phyloP scores from a whole-genome alignment of 1,140 invertebrate genomes.

The Tetramorium simillimum region DNA sequence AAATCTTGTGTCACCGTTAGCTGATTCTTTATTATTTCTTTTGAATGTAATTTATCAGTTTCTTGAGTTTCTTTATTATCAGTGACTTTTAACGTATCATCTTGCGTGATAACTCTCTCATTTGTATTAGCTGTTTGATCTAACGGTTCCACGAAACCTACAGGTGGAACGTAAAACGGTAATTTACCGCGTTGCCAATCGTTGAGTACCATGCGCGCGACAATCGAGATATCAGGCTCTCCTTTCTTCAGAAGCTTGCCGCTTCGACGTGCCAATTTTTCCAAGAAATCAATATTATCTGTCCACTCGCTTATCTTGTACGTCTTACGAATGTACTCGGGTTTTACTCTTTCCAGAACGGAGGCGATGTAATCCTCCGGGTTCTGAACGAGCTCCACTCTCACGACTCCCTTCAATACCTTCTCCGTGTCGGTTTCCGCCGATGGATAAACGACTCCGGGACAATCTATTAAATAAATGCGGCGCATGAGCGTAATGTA shows the following conservation, averaged over 20 bases:
- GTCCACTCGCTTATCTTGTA: slow-evolving; percentile 95
- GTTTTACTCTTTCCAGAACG: slow-evolving; percentile 95
- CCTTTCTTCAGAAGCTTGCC: slow-evolving; percentile 98
- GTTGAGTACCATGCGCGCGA: slow-evolving; percentile 98
- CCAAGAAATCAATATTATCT: slow-evolving; percentile 95
- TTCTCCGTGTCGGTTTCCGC: slow-evolving; percentile 97
- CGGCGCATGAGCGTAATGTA: slow-evolving; percentile 99
- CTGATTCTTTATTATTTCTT: slow-evolving; percentile 74
- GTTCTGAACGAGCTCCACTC: slow-evolving; percentile 97
- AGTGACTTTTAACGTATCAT: slow-evolving; percentile 49
- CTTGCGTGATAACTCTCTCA: slow-evolving; percentile 71
- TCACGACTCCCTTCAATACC: slow-evolving; percentile 97
- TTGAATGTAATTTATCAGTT: slow-evolving; percentile 72
- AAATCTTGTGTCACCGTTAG: slow-evolving; percentile 90
- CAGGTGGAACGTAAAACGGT: slow-evolving; percentile 96
- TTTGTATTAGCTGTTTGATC: slow-evolving; percentile 68
- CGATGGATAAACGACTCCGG: slow-evolving; percentile 98
- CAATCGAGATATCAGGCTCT: slow-evolving; percentile 95
- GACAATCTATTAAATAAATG: slow-evolving; percentile 99
- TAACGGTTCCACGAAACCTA: slow-evolving; percentile 89
- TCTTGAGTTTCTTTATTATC: slow-evolving; percentile 29
- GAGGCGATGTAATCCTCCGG: slow-evolving; percentile 97
- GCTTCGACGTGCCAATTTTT: slow-evolving; percentile 93
- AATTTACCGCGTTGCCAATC: slow-evolving; percentile 99
- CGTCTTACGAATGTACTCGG: slow-evolving; percentile 96